Conservation (phyloP, 2,888 invertebrate genomes). For the Enoplolaimus lenunculus region DNA sequence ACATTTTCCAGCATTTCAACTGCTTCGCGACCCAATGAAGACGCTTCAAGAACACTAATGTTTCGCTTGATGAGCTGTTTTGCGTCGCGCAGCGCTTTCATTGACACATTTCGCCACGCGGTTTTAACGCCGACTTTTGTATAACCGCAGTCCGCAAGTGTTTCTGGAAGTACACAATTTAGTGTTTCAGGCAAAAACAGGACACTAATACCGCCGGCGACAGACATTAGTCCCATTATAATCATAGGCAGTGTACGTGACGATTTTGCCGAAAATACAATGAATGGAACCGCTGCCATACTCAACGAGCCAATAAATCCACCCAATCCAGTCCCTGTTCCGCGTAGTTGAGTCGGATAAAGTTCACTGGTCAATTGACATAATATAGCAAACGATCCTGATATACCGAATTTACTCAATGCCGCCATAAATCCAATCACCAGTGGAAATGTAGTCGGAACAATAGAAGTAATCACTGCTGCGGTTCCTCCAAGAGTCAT, state of each 20-base stretch:
- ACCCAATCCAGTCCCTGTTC: slow-evolving; percentile 16
- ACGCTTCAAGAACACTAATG: background rate
- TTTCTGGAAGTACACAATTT: slow-evolving; percentile 7
- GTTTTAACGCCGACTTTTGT: slow-evolving; percentile 8
- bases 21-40: too few relatives aligned
- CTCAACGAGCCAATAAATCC: slow-evolving; percentile 1
- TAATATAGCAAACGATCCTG: slow-evolving; percentile 19
- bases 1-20: too few relatives aligned
- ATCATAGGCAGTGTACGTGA: slow-evolving; percentile 10
- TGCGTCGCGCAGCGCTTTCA: background rate
- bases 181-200: slow-evolving; percentile 16
- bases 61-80: background rate
- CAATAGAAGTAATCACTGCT: slow-evolving; percentile 6
- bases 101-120: background rate
- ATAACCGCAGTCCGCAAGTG: slow-evolving; percentile 2
- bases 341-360: slow-evolving; percentile 22
- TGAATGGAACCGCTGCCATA: slow-evolving; percentile 15
- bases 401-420: slow-evolving; percentile 21
- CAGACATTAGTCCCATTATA: slow-evolving; percentile 16
- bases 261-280: slow-evolving; percentile 3
- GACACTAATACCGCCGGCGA: slow-evolving; percentile 5
- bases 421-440: slow-evolving; percentile 19
- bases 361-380: slow-evolving; percentile 20
- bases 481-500: slow-evolving; percentile 20
- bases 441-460: slow-evolving; percentile 8